These are phyloP conservation scores for Stenurella melanura DNA, from an alignment of 2,888 invertebrate species.

Conservation along the genomic window DNA sequence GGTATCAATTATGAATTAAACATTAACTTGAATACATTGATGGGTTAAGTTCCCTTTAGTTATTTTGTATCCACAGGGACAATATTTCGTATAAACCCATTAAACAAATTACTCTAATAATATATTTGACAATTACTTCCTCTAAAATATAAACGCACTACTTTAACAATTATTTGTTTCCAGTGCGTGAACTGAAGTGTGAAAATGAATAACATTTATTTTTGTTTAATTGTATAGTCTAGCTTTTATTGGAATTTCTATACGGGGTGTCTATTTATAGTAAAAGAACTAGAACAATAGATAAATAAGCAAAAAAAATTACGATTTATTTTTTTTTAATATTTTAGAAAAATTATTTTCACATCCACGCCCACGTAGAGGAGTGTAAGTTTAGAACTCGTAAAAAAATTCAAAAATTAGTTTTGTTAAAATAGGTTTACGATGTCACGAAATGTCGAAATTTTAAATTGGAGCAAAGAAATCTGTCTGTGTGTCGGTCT, in stretches of 20 bases:
- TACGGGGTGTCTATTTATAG: not conserved
- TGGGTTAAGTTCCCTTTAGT: not conserved
- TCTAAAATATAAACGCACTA: constrained; percentile 15
- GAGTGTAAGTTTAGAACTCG: no score
- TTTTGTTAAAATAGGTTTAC: no score
- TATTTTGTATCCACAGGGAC: not conserved
- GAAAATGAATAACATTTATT: not conserved
- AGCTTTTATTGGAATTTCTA: not conserved
- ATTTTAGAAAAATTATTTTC: no score
- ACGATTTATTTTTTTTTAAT: no score
- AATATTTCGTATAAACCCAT: constrained; percentile 48
- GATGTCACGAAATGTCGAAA: no score
- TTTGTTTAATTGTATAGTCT: not conserved
- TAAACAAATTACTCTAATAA: constrained; percentile 55
- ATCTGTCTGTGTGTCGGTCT: no score
- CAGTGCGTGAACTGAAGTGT: not conserved
- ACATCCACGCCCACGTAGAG: no score
- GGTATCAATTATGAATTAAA: no score
- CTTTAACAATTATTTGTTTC: constrained; percentile 26
- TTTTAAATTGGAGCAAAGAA: no score
- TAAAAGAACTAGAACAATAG: no score
- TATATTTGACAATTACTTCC: constrained; percentile 37
- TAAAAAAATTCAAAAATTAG: no score
- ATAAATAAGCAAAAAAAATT: no score
- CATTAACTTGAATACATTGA: not conserved